These are phyloP conservation scores for Phylloscopus trochiloides DNA, from an alignment of 2,113 vertebrate genomes.

Conservation along the genomic window DNA sequence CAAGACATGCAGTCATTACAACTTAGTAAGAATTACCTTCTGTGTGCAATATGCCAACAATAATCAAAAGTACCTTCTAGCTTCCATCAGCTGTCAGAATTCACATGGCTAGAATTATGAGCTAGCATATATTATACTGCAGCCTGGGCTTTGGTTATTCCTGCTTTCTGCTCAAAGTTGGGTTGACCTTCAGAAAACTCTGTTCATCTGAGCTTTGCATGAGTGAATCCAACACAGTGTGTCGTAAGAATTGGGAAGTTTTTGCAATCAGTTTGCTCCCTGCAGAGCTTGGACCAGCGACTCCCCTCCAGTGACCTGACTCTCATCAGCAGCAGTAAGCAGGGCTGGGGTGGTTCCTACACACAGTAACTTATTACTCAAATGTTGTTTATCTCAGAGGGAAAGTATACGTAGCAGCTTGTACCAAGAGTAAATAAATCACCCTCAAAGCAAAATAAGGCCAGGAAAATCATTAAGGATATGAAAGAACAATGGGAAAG, in stretches of 20 bases:
- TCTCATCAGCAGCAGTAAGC: background rate
- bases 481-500: background rate
- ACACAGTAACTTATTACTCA: slow-evolving; percentile 4
- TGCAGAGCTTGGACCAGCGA: background rate
- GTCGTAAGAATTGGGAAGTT: background rate
- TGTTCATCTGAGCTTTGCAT: background rate
- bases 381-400: slow-evolving; percentile 10
- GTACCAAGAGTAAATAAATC: background rate
- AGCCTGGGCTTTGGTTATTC: background rate
- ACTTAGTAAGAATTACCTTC: background rate
- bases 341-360: slow-evolving; percentile 13
- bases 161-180: background rate
- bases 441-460: background rate
- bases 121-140: background rate
- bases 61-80: background rate
- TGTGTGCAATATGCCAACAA: background rate
- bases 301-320: background rate
- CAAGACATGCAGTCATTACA: background rate
- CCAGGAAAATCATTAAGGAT: background rate
- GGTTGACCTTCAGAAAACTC: background rate
- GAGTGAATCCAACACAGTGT: background rate
- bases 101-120: background rate
- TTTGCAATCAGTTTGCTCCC: background rate
- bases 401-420: background rate
- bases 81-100: background rate